A percentile compares a stretch with the other conserved stretches of the same genome.
Conservation (phyloP, 2,888 invertebrate species). For the Notocelia uddmanniana region DNA sequence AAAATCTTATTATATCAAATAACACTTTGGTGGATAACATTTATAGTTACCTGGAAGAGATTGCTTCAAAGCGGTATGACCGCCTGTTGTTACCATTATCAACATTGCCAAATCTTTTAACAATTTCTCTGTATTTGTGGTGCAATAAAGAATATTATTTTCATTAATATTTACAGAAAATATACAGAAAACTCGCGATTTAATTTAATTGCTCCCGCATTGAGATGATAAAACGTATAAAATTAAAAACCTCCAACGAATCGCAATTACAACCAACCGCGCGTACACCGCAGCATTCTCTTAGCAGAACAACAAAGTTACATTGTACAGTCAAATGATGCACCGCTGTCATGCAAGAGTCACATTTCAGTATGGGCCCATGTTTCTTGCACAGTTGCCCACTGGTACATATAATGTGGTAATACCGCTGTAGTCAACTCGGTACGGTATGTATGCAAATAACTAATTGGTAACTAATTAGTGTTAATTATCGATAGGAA, state of each 20-base stretch:
- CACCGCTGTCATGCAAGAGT: slow-evolving; percentile 14
- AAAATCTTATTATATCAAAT: no score
- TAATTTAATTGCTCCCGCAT: no score
- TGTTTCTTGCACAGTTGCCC: not conserved
- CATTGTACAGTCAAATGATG: slow-evolving; percentile 1
- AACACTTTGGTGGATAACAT: no score
- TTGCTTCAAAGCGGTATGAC: no score
- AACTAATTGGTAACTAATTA: slow-evolving; percentile 29
- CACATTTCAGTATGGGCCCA: not conserved
- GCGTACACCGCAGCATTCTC: slow-evolving; percentile 5
- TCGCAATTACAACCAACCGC: slow-evolving; percentile 15
- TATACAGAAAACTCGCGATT: no score
- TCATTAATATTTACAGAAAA: no score
- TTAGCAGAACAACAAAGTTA: slow-evolving; percentile 21
- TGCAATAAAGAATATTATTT: no score
- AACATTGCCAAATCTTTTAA: no score
- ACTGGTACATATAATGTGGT: slow-evolving; percentile 18
- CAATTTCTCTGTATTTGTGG: no score
- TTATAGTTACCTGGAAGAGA: no score
- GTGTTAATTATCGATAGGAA: slow-evolving; percentile 24
- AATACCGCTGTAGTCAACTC: not conserved
- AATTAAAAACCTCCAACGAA: slow-evolving; percentile 14
- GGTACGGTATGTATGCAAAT: slow-evolving; percentile 20
- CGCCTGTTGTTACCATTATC: no score
- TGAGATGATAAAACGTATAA: no score